These are phyloP conservation scores for Nylanderia fulva DNA, from an alignment of 1,140 invertebrate species.

Conservation along the genomic window DNA sequence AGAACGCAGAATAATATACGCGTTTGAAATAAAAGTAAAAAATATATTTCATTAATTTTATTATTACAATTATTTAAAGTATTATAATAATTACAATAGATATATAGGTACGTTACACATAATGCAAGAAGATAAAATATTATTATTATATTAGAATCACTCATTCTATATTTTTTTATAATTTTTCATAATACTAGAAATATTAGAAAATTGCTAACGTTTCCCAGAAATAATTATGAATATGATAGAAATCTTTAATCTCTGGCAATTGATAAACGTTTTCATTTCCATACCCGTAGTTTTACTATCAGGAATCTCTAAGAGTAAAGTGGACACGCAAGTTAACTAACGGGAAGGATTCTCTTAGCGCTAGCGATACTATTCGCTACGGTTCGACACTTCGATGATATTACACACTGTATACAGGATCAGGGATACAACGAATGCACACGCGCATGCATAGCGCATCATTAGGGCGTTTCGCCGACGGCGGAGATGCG, in stretches of 20 bases:
- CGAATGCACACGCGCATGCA: slow-evolving; percentile 11
- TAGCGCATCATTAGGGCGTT: slow-evolving; percentile 63
- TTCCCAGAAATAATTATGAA: not conserved
- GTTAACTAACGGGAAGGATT: slow-evolving; percentile 34
- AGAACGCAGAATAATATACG: not conserved
- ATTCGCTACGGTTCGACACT: slow-evolving; percentile 40
- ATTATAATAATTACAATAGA: too few species aligned
- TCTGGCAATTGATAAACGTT: slow-evolving; percentile 34
- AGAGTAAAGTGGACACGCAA: slow-evolving; percentile 5
- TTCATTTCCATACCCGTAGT: slow-evolving; percentile 41
- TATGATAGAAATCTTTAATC: slow-evolving; percentile 1
- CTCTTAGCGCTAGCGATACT: slow-evolving; percentile 21
- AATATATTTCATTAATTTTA: not conserved
- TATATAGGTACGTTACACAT: not conserved
- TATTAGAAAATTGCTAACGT: not conserved
- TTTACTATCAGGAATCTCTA: slow-evolving; percentile 38
- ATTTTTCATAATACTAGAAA: not conserved
- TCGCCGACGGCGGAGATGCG: slow-evolving; percentile 51
- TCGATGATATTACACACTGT: slow-evolving; percentile 28
- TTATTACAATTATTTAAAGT: not conserved
- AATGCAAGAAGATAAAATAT: not conserved
- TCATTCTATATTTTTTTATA: not conserved
- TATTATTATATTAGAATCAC: not conserved
- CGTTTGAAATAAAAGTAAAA: not conserved
- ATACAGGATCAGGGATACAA: slow-evolving; percentile 10